phyloP scores from a whole-genome alignment of 2,888 invertebrate genomes.

The Dichetophora obliterata region DNA sequence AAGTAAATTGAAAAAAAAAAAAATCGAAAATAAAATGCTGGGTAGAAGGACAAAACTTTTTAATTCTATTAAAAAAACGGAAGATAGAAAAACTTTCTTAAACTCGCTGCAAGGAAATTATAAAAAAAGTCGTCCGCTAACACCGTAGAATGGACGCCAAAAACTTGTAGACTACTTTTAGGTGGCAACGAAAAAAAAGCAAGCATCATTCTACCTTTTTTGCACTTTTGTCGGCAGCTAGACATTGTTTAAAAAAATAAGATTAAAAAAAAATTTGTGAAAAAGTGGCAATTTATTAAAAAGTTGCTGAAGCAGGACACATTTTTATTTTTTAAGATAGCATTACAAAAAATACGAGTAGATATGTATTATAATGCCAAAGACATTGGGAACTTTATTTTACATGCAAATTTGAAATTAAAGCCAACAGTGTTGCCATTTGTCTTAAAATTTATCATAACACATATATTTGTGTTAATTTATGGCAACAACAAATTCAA shows the following conservation, averaged over 20 bases:
- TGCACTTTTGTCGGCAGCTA: constrained; percentile 1
- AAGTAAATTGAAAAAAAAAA: constrained; percentile 52
- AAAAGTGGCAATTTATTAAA: constrained; percentile 11
- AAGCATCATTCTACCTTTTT: neutral
- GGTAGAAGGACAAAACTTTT: constrained; percentile 57
- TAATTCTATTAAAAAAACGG: constrained; percentile 63
- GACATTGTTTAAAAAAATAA: neutral
- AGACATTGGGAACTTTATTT: neutral
- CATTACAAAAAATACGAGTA: neutral
- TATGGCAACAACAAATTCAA: constrained; percentile 11
- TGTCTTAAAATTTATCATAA: neutral
- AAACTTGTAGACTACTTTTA: constrained; percentile 27
- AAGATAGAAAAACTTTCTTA: constrained; percentile 47
- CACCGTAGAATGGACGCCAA: constrained; percentile 44
- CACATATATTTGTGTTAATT: constrained; percentile 14
- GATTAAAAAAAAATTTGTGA: neutral
- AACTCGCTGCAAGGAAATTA: constrained; percentile 36
- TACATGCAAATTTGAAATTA: neutral
- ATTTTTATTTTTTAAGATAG: neutral
- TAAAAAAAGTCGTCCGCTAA: constrained; percentile 22
- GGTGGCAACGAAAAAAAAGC: neutral
- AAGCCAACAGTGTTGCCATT: neutral
- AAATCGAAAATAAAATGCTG: constrained; percentile 44
- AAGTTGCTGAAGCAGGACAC: constrained; percentile 22
- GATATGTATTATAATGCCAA: neutral